Percentiles rank a stretch among this genome's conserved stretches.
Conservation (phyloP, 2,797 vertebrate species). For the Rallus crepitans region DNA sequence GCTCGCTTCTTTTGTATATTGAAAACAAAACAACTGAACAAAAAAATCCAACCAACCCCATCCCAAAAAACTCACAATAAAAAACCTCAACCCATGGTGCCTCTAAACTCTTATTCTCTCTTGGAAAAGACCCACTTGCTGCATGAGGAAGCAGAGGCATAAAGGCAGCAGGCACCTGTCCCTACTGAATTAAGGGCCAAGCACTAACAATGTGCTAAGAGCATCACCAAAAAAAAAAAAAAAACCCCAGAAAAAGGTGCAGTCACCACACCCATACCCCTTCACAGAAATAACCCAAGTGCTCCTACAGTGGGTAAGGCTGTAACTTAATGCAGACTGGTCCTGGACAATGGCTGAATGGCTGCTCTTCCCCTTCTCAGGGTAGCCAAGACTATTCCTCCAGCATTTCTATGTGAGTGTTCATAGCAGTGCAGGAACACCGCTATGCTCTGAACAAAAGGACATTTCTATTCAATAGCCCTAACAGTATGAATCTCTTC, state of each 20-base stretch:
- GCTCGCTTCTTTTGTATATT: not conserved
- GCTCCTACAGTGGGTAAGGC: not conserved
- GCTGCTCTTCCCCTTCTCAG: not conserved
- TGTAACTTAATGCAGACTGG: not conserved
- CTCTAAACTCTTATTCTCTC: not conserved
- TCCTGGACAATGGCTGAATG: not conserved
- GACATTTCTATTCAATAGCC: not conserved
- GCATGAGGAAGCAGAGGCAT: not conserved
- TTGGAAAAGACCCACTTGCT: not conserved
- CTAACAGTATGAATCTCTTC: not conserved
- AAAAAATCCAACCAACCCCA: too few relatives aligned
- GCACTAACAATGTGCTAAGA: accelerated
- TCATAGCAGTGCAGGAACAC: not conserved
- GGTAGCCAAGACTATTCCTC: not conserved
- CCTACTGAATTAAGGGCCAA: not conserved
- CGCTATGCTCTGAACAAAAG: accelerated
- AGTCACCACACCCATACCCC: not conserved
- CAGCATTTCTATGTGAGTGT: not conserved
- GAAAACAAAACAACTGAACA: not conserved
- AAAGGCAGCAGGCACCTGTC: accelerated
- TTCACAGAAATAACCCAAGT: not conserved
- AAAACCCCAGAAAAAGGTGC: too few relatives aligned
- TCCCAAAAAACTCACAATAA: not conserved
- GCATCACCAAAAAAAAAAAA: not conserved
- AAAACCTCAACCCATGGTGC: not conserved